Percentiles rank a stretch among this genome's conserved stretches.
Evolutionary conservation across 2,888 invertebrate species (phyloP).

Genomic region (Eudasyphora cyanicolor): DNA sequence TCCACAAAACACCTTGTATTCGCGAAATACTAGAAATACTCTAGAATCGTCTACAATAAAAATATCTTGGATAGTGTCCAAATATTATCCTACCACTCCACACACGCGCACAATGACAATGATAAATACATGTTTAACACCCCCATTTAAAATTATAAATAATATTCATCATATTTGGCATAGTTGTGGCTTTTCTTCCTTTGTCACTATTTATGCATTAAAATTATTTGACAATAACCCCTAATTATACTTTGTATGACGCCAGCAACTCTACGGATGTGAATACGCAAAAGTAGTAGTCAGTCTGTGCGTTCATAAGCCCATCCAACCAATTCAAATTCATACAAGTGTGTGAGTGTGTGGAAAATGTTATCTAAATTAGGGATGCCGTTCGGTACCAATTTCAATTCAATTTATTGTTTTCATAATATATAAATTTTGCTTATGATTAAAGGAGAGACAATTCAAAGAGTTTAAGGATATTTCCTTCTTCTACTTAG

Average conservation of each 20-base stretch:
- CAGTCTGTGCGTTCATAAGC: background rate
- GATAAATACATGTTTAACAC: background rate
- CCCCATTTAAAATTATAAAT: background rate
- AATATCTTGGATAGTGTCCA: background rate
- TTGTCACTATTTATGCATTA: background rate
- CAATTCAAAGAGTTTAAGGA: too few species aligned
- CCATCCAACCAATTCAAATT: background rate
- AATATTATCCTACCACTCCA: background rate
- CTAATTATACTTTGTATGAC: slow-evolving; percentile 12
- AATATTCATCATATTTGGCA: slow-evolving; percentile 17
- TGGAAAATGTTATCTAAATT: too few species aligned
- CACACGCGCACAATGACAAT: background rate
- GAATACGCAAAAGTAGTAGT: background rate
- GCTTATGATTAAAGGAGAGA: too few species aligned
- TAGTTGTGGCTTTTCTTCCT: background rate
- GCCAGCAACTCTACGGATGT: slow-evolving; percentile 19
- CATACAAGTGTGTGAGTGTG: background rate
- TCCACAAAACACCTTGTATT: too few species aligned
- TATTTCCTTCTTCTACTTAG: too few species aligned
- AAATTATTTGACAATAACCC: slow-evolving; percentile 23
- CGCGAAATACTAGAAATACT: too few species aligned
- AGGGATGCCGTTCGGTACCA: too few species aligned
- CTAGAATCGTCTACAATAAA: too few species aligned
- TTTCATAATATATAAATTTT: too few species aligned
- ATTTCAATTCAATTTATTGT: too few species aligned